Percentiles rank a stretch among this genome's conserved stretches.
These are phyloP conservation scores for Alosa sapidissima DNA, from an alignment of 2,797 vertebrate genomes.

Conservation along the genomic window DNA sequence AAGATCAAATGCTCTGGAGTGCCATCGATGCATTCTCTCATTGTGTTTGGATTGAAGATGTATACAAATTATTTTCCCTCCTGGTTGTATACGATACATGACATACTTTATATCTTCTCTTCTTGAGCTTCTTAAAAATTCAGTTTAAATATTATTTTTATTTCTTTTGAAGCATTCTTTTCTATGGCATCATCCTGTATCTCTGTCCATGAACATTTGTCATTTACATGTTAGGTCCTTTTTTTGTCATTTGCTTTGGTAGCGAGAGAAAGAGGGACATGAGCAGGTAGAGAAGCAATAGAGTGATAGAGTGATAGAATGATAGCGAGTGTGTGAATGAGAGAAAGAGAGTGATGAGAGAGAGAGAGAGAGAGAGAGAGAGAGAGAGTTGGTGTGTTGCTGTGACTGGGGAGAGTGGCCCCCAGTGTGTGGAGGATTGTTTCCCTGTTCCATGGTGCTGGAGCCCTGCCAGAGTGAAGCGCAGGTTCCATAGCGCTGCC, in stretches of 20 bases:
- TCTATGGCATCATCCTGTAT: not conserved
- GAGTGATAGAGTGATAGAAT: not conserved
- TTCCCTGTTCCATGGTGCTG: constrained; percentile 39
- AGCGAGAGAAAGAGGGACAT: not conserved
- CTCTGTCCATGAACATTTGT: not conserved
- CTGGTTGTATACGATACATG: not conserved
- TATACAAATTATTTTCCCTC: not conserved
- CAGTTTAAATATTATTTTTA: not conserved
- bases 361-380: constrained; percentile 27
- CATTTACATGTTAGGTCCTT: not conserved
- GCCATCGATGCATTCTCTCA: constrained; percentile 23
- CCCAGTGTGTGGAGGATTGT: constrained; percentile 33
- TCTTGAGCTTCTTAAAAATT: not conserved
- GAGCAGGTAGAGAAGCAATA: not conserved
- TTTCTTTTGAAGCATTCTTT: constrained; percentile 12
- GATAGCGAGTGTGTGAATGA: not conserved
- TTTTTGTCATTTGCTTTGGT: not conserved
- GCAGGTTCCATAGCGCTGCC: constrained; percentile 31
- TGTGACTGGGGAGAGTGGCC: constrained; percentile 29
- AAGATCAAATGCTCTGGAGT: constrained; percentile 51
- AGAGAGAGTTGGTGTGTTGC: constrained; percentile 27
- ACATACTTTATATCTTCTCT: not conserved
- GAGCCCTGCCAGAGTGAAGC: constrained; percentile 40
- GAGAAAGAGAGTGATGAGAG: constrained; percentile 6
- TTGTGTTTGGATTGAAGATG: constrained; percentile 27